Evolutionary conservation across 2,888 invertebrate genomes (phyloP).

Genomic region (Rhorus exstirpatorius): DNA sequence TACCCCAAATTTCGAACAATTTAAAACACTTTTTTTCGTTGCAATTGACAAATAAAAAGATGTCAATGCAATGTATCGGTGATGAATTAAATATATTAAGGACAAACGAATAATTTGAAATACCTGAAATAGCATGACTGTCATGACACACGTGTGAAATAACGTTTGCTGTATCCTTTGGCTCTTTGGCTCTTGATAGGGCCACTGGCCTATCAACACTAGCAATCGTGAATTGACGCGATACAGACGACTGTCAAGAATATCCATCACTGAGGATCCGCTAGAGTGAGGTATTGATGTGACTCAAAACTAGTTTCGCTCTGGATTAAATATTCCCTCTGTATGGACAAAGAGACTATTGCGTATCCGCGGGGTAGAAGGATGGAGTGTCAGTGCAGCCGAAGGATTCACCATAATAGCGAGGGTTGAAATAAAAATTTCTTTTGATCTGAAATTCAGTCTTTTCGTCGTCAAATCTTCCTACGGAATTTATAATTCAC

Average conservation of each 20-base stretch:
- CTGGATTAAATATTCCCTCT: neutral
- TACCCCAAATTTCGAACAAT: conserved; percentile 43
- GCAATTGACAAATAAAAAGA: neutral
- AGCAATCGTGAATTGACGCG: conserved; percentile 24
- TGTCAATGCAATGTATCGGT: neutral
- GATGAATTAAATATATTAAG: neutral
- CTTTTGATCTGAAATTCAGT: no score
- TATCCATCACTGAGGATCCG: conserved; percentile 53
- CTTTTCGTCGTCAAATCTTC: no score
- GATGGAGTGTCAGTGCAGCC: no score
- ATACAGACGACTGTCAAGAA: conserved; percentile 41
- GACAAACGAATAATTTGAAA: neutral
- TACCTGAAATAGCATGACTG: conserved; percentile 49
- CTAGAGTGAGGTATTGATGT: no score
- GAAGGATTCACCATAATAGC: no score
- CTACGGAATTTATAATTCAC: no score
- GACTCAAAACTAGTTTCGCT: no score
- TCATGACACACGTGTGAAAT: conserved; percentile 17
- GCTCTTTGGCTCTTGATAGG: neutral
- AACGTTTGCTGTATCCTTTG: conserved; percentile 28
- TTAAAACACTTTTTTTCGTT: conserved; percentile 29
- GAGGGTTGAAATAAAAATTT: no score
- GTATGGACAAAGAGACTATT: no score
- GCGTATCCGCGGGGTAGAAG: no score
- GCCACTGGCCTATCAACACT: conserved; percentile 39